A percentile compares a stretch with the other conserved stretches of the same genome.
Evolutionary conservation across 1,140 invertebrate genomes (phyloP).

Genomic region (Diorhabda elongata): DNA sequence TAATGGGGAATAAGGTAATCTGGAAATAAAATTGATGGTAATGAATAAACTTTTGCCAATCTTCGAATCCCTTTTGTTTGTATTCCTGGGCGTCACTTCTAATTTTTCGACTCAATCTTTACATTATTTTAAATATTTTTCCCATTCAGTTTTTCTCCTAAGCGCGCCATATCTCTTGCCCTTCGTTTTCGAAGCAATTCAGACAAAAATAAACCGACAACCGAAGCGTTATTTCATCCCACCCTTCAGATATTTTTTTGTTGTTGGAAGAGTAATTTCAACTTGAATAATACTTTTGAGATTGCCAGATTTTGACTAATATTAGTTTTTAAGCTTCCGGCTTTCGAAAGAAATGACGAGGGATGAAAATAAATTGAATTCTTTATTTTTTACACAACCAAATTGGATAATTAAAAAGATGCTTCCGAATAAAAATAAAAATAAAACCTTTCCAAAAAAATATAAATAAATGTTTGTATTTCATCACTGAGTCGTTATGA

Average conservation of each 20-base stretch:
- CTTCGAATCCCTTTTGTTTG: background rate
- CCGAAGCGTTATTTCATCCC: slow-evolving; percentile 28
- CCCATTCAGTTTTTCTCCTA: slow-evolving; percentile 9
- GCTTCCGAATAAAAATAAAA: no score
- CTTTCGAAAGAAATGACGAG: slow-evolving; percentile 5
- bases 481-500: no score
- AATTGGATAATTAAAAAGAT: no score
- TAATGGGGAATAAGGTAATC: no score
- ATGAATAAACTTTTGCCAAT: no score
- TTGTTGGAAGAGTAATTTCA: slow-evolving; percentile 27
- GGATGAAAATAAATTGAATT: slow-evolving; percentile 2
- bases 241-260: slow-evolving; percentile 30
- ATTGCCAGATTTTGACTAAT: slow-evolving; percentile 20
- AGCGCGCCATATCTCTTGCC: slow-evolving; percentile 8
- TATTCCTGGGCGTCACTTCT: slow-evolving; percentile 9
- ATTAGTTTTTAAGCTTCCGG: slow-evolving; percentile 21
- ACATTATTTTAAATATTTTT: slow-evolving; percentile 32
- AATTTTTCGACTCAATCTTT: slow-evolving; percentile 24
- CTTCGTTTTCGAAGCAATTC: slow-evolving; percentile 25
- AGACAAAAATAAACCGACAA: slow-evolving; percentile 32
- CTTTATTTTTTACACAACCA: background rate
- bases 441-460: no score
- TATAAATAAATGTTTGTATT: no score
- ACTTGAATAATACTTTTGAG: slow-evolving; percentile 27
- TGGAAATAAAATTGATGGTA: no score